Conservation (phyloP, 2,888 invertebrate genomes). For the Exephanes ischioxanthus region DNA sequence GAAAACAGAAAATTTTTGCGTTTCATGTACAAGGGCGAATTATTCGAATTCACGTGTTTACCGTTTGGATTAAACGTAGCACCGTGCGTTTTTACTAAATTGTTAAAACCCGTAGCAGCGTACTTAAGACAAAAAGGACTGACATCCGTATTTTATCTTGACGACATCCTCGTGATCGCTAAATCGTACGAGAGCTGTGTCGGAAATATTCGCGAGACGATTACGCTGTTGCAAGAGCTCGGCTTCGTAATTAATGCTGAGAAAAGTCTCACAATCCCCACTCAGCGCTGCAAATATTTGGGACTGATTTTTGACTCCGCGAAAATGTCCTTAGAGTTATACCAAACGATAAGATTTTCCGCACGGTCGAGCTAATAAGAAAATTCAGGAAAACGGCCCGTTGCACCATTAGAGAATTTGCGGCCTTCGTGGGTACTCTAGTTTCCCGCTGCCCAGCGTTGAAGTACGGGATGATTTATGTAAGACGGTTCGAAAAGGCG, state of each 20-base stretch:
- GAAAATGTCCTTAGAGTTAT: slow-evolving; percentile 1
- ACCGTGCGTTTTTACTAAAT: neutral
- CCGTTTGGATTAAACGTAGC: slow-evolving; percentile 1
- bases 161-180: neutral
- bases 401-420: slow-evolving; percentile 10
- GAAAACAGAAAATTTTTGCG: neutral
- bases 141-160: neutral
- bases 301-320: slow-evolving; percentile 10
- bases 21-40: neutral
- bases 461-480: neutral
- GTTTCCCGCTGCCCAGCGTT: slow-evolving; percentile 6
- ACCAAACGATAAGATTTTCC: neutral
- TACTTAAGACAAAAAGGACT: neutral
- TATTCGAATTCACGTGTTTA: neutral
- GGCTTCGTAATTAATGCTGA: neutral
- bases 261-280: neutral
- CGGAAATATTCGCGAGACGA: neutral
- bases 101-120: neutral
- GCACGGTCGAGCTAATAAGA: neutral
- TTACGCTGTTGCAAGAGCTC: neutral
- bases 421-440: neutral
- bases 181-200: neutral
- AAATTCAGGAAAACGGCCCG: neutral
- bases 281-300: neutral
- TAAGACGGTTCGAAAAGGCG: neutral